Percentiles rank a stretch among this genome's conserved stretches.
Conservation (phyloP, 2,888 invertebrate genomes). For the Carterocephalus palaemon region DNA sequence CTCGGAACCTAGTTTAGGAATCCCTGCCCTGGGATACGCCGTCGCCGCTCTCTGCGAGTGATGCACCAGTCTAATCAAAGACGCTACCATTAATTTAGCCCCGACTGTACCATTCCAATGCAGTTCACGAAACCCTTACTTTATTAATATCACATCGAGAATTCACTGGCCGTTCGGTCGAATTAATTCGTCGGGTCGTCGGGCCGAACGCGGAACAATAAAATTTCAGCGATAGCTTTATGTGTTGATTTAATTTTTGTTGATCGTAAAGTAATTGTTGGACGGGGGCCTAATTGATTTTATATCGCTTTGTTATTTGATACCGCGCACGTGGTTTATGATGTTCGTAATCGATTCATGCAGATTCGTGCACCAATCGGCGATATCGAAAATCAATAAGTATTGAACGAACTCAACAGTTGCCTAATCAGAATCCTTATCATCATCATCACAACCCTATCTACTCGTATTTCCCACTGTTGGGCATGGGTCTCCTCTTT, state of each 20-base stretch:
- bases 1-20: too few species aligned
- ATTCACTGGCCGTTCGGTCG: conserved; percentile 15
- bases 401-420: too few species aligned
- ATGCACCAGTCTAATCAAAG: too few species aligned
- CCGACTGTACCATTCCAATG: conserved; percentile 7
- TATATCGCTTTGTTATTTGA: conserved; percentile 14
- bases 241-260: conserved; percentile 28
- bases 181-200: conserved; percentile 21
- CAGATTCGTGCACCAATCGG: too few species aligned
- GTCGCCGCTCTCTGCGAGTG: too few species aligned
- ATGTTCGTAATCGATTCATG: conserved; percentile 1
- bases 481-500: too few species aligned
- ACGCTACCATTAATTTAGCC: background rate
- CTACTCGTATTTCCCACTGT: too few species aligned
- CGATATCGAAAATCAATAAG: too few species aligned
- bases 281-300: conserved; percentile 26
- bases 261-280: conserved; percentile 27
- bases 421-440: too few species aligned
- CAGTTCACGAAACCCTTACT: conserved; percentile 2
- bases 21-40: too few species aligned
- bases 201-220: conserved; percentile 9
- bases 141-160: conserved; percentile 22
- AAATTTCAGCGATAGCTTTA: conserved; percentile 25
- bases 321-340: conserved; percentile 4
- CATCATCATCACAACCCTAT: too few species aligned